Evolutionary conservation across 2,113 vertebrate genomes (phyloP), one percentile per base, ranked within the genome.

Genomic region (Mormyrus iriodes): DNA sequence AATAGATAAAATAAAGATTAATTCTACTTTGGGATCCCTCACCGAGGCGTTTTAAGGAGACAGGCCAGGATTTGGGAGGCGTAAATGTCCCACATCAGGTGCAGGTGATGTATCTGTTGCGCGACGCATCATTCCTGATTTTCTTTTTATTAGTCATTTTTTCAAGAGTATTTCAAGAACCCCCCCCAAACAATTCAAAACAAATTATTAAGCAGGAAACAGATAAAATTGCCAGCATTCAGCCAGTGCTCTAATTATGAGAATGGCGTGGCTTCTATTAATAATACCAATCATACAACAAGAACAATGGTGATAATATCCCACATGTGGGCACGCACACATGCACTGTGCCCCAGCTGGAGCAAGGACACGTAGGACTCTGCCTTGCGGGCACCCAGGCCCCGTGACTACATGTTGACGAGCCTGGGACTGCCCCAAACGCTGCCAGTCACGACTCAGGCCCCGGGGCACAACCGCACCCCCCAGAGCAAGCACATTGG

Each of bases 221-320:
- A 85, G 46, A 85, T 49, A 85, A 85, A 85, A 85, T 48, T 51
- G 83, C 24, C 83, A 85, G 51, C 27, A 49, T 55, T 86, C 46
- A 31, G 85, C 51, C n/a, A 53, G 49, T 53, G 49, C 48, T 51
- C 49, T 8, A 86, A 53, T 86, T 53, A 86, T 55, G 27, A 86
- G 51, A 55, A 35, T 48, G 48, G 55, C 31, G 12, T 24, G 4
- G 24, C 15, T 87, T 87, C 15, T 61, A 46, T 17, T 65, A 87
- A 61, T 61, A 44, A 58, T 87, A 13, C 35, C 35, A 61, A 6
- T 24, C 12, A 49, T 49, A 85, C 82, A 21, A 39, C 69, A 27
- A 46, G 82, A 48, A 44, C 42, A 85, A 48, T 87, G 17, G 58
- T 87, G 21, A 84, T 79, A n/a, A 58, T 83, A 4, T 12, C 12